These are phyloP conservation scores for Callosobruchus maculatus DNA, from an alignment of 2,888 invertebrate genomes.

Conservation along the genomic window DNA sequence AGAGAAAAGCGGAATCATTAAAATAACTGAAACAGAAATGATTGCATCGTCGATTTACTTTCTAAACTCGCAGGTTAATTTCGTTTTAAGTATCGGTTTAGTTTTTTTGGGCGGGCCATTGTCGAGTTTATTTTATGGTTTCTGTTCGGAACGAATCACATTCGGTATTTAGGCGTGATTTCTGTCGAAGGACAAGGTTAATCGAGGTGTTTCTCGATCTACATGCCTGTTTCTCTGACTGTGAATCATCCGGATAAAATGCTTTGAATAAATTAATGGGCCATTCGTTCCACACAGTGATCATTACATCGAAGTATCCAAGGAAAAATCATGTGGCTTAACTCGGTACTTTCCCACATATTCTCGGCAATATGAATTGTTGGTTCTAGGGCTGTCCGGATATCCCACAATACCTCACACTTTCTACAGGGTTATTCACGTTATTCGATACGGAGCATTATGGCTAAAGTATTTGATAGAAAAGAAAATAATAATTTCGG, in stretches of 20 bases:
- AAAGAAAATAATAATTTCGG: too few relatives aligned
- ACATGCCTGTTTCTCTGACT: not conserved
- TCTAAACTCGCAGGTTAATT: not conserved
- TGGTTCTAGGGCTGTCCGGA: too few relatives aligned
- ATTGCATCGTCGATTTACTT: not conserved
- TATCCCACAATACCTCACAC: too few relatives aligned
- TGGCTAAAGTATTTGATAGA: too few relatives aligned
- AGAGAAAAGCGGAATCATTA: not conserved
- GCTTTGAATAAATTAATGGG: not conserved
- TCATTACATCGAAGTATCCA: too few relatives aligned
- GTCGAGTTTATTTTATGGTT: not conserved
- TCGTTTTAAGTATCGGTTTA: not conserved
- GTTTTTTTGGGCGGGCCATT: not conserved
- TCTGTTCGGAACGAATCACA: not conserved
- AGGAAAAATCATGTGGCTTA: too few relatives aligned
- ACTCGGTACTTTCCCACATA: too few relatives aligned
- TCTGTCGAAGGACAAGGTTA: not conserved
- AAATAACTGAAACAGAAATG: not conserved
- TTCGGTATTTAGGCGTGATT: not conserved
- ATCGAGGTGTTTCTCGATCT: not conserved
- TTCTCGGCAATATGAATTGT: too few relatives aligned
- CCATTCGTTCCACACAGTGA: too few relatives aligned
- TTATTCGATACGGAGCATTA: too few relatives aligned
- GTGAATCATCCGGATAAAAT: not conserved
- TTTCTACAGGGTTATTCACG: too few relatives aligned